Base-by-base conservation (phyloP, 2,888 invertebrate species). In the Julus scandinavius region DNA sequence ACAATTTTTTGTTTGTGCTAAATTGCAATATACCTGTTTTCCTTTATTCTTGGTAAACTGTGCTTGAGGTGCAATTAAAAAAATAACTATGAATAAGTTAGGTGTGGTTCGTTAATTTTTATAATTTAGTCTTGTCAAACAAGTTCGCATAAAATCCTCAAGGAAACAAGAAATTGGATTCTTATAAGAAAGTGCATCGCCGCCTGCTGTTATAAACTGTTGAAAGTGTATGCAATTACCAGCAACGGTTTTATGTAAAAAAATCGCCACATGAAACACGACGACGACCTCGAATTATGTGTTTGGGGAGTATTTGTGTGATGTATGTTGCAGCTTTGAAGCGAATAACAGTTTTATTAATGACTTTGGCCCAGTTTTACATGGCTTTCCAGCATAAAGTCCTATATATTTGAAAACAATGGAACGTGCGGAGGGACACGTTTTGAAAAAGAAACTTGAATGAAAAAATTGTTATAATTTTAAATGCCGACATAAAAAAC, bases 341-440 rank as follows among this genome's bases (percentile, higher is more conserved):
- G 72, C 72, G 72, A 72, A 72, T 20, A 72, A 72, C 72, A 29
- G 20, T 72, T 72, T 72, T 72, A 72, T 72, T 72, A 72, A 72
- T 72, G 72, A 72, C 72, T 72, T 72, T 72, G 72, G 72, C 72
- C 72, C 72, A 72, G 72, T 72, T 72, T 72, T 72, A 29, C 72
- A 29, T 72, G 72, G 29, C 20, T 72, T 72, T 72, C 29, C 72
- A 72, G 29, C 72, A 72, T 72, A 11, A 29, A 72, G 72, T 72
- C 72, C 29, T 29, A 72, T 72, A 72, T 72, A 72, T 72, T 72
- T 4, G 72, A 72, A 72, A 72, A 29, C 72, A 72, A 72, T 72
- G 72, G 20, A 72, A 72, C 72, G 72, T 72, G 72, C 72, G 9
- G 20, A 72, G 72, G 72, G 72, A 72, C 72, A 72, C 29, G 72